phyloP scores from a whole-genome alignment of 1,140 invertebrate species.

The Eupristina koningsbergeri region DNA sequence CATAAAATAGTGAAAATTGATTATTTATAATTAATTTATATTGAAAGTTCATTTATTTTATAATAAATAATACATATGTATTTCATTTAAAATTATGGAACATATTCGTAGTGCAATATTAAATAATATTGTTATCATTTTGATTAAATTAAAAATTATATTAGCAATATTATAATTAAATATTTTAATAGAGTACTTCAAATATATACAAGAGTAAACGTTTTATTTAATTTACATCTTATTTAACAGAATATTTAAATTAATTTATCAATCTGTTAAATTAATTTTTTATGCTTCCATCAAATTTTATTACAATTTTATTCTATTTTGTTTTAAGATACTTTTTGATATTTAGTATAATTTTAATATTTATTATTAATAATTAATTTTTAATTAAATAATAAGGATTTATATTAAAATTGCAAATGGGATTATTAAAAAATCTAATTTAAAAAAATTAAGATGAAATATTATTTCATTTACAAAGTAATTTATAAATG shows the following conservation, averaged over 20 bases:
- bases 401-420: too few species aligned
- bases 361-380: too few species aligned
- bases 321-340: too few species aligned
- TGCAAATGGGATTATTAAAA: too few species aligned
- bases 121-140: neutral
- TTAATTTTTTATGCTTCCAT: neutral
- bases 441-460: too few species aligned
- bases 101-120: neutral
- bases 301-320: too few species aligned
- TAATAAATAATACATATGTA: too few species aligned
- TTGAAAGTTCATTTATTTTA: neutral
- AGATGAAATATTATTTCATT: neutral
- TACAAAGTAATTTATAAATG: neutral
- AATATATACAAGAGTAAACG: neutral
- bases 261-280: too few species aligned
- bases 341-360: too few species aligned
- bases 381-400: too few species aligned
- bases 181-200: neutral
- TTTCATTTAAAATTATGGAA: neutral
- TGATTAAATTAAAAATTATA: neutral
- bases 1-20: neutral
- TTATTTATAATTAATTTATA: neutral
- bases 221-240: neutral
- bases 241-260: neutral
- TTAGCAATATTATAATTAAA: neutral